A percentile compares a stretch with the other conserved stretches of the same genome.
Evolutionary conservation across 2,797 vertebrate genomes (phyloP).

Genomic region (Brachyalestes nurse): DNA sequence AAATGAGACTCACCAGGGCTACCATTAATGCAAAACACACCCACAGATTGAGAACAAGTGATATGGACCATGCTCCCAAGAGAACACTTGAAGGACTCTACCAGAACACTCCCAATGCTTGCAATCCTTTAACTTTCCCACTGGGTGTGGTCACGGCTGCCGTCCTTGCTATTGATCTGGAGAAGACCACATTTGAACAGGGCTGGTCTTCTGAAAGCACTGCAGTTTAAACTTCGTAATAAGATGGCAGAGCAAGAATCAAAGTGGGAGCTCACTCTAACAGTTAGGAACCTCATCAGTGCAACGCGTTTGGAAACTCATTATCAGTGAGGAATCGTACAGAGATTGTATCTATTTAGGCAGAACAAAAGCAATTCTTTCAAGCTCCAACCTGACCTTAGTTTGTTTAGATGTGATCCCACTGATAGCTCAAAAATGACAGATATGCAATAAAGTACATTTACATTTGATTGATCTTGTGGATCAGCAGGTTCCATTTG

Average conservation of each 20-base stretch:
- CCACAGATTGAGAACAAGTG: constrained; percentile 10
- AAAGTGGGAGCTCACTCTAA: not conserved
- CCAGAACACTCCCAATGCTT: constrained; percentile 5
- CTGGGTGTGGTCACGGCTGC: constrained; percentile 35
- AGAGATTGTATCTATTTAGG: not conserved
- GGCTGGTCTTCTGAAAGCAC: constrained; percentile 12
- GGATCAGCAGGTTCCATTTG: no score
- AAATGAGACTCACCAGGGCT: not conserved
- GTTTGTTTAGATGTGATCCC: no score
- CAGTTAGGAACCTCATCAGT: not conserved
- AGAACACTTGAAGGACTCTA: constrained; percentile 6
- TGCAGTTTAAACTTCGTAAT: not conserved
- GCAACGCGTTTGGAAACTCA: not conserved
- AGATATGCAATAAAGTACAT: no score
- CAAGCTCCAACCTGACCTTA: not conserved
- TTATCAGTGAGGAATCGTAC: not conserved
- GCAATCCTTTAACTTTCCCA: constrained; percentile 5
- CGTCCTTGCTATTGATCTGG: constrained; percentile 31
- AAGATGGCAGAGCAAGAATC: not conserved
- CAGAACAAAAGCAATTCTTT: not conserved
- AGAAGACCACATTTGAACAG: constrained; percentile 43
- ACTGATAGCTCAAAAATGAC: no score
- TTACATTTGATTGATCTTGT: no score
- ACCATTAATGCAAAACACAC: constrained; percentile 31
- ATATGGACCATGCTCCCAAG: constrained; percentile 20